Evolutionary conservation across 2,888 invertebrate species (phyloP).

Genomic region (Nomada flava): DNA sequence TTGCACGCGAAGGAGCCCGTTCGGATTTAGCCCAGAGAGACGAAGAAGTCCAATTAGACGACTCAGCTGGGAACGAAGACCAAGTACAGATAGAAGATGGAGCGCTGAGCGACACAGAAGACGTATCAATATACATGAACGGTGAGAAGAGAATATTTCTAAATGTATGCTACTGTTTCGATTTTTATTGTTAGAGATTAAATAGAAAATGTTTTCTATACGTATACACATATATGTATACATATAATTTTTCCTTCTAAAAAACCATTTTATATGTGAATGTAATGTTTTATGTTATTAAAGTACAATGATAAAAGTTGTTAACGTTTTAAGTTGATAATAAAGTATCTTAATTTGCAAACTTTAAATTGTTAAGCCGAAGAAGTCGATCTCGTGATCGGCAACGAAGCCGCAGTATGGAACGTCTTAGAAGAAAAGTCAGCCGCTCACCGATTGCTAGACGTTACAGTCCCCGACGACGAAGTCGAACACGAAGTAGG

Average conservation of each 20-base stretch:
- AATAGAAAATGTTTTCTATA: constrained; percentile 9
- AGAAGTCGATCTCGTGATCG: constrained; percentile 81
- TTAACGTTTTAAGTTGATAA: constrained; percentile 3
- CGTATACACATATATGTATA: no score
- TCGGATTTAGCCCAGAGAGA: constrained; percentile 63
- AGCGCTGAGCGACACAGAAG: constrained; percentile 77
- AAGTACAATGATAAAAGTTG: constrained; percentile 27
- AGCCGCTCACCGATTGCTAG: constrained; percentile 79
- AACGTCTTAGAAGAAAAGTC: constrained; percentile 76
- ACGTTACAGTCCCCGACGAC: constrained; percentile 73
- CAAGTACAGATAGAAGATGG: constrained; percentile 77
- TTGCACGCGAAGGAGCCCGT: constrained; percentile 68
- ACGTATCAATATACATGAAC: constrained; percentile 75
- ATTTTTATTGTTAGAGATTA: constrained; percentile 21
- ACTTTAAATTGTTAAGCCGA: constrained; percentile 72
- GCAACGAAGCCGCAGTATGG: constrained; percentile 73
- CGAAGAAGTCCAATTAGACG: constrained; percentile 71
- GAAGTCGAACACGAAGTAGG: constrained; percentile 73
- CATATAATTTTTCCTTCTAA: background rate
- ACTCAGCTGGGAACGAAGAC: constrained; percentile 75
- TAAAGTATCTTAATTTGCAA: constrained; percentile 47
- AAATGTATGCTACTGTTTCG: constrained; percentile 16
- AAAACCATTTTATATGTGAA: constrained; percentile 21
- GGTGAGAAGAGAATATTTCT: constrained; percentile 74
- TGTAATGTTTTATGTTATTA: constrained; percentile 10